Percentiles rank a stretch among this genome's conserved stretches.
Conservation (phyloP, 1,140 invertebrate genomes). For the Drosophila arawakana region DNA sequence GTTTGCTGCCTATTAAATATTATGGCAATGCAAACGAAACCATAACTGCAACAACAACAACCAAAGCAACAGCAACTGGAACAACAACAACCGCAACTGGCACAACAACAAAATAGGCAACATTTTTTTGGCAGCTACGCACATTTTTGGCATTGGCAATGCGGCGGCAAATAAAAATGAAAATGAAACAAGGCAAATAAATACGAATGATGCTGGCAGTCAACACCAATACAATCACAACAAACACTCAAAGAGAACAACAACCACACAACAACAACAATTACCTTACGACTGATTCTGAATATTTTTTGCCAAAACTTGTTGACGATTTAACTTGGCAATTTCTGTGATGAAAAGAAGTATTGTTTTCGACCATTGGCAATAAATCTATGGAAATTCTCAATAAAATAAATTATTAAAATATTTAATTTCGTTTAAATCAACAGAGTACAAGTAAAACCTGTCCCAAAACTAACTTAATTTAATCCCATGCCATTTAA, state of each 20-base stretch:
- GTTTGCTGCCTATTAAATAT: conserved; percentile 68
- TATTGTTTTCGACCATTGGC: no score
- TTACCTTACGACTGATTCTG: conserved; percentile 21
- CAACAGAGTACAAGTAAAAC: no score
- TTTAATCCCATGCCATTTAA: no score
- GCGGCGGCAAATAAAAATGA: conserved; percentile 67
- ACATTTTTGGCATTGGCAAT: conserved; percentile 53
- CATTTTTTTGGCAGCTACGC: conserved; percentile 28
- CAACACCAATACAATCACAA: conserved; percentile 16
- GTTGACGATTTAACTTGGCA: conserved; percentile 34
- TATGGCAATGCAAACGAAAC: conserved; percentile 69
- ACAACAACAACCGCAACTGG: conserved; percentile 1
- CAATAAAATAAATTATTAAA: no score
- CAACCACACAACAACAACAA: conserved; percentile 22
- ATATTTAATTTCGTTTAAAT: no score
- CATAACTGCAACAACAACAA: conserved; percentile 32
- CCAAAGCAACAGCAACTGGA: not conserved
- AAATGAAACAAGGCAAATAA: conserved; percentile 62
- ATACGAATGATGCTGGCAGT: conserved; percentile 5
- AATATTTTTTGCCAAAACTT: not conserved
- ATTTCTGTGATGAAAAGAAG: conserved; percentile 13
- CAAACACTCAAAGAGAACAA: not conserved
- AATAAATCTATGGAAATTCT: no score
- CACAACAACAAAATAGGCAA: conserved; percentile 28
- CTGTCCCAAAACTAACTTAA: no score